phyloP scores from a whole-genome alignment of 1,140 invertebrate species.

The Scaptodrosophila lebanonensis region DNA sequence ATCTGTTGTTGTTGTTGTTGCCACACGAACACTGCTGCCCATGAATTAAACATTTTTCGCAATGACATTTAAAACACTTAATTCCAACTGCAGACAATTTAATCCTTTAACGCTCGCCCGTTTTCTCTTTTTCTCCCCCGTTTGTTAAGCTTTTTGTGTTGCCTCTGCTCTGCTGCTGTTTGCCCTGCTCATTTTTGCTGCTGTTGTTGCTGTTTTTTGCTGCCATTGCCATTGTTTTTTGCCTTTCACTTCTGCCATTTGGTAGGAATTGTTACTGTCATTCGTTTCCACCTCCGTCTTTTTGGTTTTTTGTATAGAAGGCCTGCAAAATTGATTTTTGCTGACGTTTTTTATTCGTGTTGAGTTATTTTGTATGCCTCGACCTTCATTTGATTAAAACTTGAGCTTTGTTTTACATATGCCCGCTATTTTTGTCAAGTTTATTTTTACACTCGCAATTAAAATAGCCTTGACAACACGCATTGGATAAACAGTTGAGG shows the following conservation, averaged over 20 bases:
- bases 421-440: no score
- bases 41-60: slow-evolving; percentile 72
- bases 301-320: no score
- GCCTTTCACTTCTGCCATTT: slow-evolving; percentile 39
- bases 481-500: no score
- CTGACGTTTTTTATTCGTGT: no score
- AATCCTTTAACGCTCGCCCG: slow-evolving; percentile 71
- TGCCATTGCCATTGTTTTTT: slow-evolving; percentile 30
- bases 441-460: no score
- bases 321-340: slow-evolving; percentile 29
- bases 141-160: slow-evolving; percentile 61
- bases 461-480: no score
- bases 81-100: slow-evolving; percentile 71
- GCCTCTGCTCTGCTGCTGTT: slow-evolving; percentile 30
- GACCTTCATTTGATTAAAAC: no score
- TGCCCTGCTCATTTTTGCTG: slow-evolving; percentile 20
- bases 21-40: slow-evolving; percentile 10
- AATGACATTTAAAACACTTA: slow-evolving; percentile 74
- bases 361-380: no score
- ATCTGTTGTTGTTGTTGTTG: no score
- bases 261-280: slow-evolving; percentile 10
- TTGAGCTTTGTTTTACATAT: no score
- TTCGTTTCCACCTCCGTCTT: slow-evolving; percentile 12
- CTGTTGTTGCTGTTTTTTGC: slow-evolving; percentile 7
- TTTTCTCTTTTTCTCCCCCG: no score